Conservation (phyloP, 1,140 invertebrate species). For the Anthonomus grandis region DNA sequence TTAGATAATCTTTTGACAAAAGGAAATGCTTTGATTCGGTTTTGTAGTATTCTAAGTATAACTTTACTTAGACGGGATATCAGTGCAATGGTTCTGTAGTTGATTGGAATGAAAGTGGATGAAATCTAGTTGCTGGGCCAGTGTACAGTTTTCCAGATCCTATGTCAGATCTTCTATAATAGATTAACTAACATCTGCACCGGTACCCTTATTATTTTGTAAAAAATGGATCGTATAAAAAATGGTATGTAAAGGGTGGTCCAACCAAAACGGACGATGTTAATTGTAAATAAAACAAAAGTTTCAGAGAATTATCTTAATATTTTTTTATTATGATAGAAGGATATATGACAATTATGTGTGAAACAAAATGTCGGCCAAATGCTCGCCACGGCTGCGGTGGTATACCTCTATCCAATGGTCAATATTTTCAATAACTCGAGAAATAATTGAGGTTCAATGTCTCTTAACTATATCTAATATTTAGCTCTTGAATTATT, state of each 20-base stretch:
- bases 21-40: too few relatives aligned
- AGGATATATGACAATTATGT: constrained; percentile 4
- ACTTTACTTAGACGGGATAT: too few relatives aligned
- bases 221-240: too few relatives aligned
- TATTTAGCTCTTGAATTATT: constrained; percentile 14
- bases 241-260: not conserved
- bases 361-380: constrained; percentile 18
- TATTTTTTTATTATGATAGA: constrained; percentile 14
- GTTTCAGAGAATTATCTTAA: constrained; percentile 2
- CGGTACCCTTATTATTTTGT: too few relatives aligned
- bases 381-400: constrained; percentile 8
- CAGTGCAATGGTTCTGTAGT: too few relatives aligned
- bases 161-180: too few relatives aligned
- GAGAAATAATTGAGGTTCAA: constrained; percentile 20
- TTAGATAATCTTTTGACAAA: too few relatives aligned
- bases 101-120: too few relatives aligned
- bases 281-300: constrained; percentile 4
- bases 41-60: too few relatives aligned
- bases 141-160: too few relatives aligned
- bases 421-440: constrained; percentile 17
- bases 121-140: too few relatives aligned
- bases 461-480: constrained; percentile 10
- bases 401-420: constrained; percentile 15
- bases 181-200: too few relatives aligned
- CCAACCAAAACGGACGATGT: not conserved